phyloP scores from a whole-genome alignment of 2,888 invertebrate species.

The Protodeltote pygarga region DNA sequence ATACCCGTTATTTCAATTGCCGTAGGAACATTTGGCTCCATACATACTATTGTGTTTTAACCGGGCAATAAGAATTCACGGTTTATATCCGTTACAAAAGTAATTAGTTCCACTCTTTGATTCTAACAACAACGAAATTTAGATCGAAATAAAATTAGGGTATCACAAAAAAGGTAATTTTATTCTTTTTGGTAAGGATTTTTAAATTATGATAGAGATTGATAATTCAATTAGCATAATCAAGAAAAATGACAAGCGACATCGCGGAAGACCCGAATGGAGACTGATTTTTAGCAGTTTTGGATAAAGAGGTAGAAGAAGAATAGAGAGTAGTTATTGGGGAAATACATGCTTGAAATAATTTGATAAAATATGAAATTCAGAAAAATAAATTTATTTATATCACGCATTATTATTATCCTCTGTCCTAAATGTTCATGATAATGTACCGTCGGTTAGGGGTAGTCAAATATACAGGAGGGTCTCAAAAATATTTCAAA shows the following conservation, averaged over 20 bases:
- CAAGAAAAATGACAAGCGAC: too few species aligned
- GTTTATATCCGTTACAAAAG: conserved; percentile 5
- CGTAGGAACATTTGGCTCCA: background rate
- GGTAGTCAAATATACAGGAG: conserved; percentile 48
- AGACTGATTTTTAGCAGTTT: too few species aligned
- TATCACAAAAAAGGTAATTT: background rate
- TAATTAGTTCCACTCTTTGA: conserved; percentile 40
- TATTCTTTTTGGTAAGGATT: background rate
- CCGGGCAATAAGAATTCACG: conserved; percentile 3
- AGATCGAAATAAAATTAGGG: conserved; percentile 9
- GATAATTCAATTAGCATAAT: too few species aligned
- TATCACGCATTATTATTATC: conserved; percentile 18
- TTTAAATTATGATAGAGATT: background rate
- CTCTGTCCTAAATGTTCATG: conserved; percentile 33
- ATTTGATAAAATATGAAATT: conserved; percentile 12
- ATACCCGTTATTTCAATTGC: too few species aligned
- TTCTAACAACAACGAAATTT: conserved; percentile 17
- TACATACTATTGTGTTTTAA: background rate
- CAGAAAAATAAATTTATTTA: conserved; percentile 21
- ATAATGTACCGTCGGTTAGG: conserved; percentile 45
- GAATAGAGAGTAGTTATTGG: too few species aligned
- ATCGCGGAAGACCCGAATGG: too few species aligned
- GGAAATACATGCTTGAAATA: too few species aligned
- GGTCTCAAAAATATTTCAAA: conserved; percentile 64
- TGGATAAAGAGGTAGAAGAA: too few species aligned